Percentiles rank a stretch among this genome's conserved stretches.
These are phyloP conservation scores for Holotrichia oblita DNA, from an alignment of 1,140 invertebrate species.

Conservation along the genomic window DNA sequence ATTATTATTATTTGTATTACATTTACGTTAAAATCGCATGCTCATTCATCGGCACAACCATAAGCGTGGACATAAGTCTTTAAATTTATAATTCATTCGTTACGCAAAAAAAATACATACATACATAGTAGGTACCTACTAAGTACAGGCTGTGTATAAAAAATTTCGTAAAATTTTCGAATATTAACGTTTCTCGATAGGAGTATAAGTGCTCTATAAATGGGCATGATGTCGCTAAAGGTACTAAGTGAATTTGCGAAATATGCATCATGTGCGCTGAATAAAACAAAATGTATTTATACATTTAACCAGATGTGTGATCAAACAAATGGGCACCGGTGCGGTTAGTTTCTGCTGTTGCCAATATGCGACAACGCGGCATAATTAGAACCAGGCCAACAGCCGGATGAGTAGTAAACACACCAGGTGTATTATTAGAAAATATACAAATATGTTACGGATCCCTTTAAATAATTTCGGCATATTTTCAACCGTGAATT, in stretches of 20 bases:
- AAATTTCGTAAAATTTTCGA: too few relatives aligned
- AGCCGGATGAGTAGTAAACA: conserved; percentile 28
- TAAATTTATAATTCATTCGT: too few relatives aligned
- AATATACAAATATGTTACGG: conserved; percentile 24
- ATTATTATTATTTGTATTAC: too few relatives aligned
- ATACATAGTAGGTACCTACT: too few relatives aligned
- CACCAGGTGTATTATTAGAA: conserved; percentile 32
- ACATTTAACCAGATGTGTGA: conserved; percentile 24
- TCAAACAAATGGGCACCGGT: conserved; percentile 12
- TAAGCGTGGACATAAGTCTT: too few relatives aligned
- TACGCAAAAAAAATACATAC: too few relatives aligned
- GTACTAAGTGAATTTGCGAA: neutral
- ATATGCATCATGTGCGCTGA: neutral
- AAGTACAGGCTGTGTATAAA: too few relatives aligned
- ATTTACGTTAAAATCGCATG: too few relatives aligned
- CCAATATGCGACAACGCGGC: conserved; percentile 31
- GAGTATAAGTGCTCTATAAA: too few relatives aligned
- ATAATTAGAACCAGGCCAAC: conserved; percentile 34
- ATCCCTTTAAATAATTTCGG: neutral
- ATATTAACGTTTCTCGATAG: too few relatives aligned
- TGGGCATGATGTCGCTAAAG: neutral
- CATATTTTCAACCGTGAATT: neutral
- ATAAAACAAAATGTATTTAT: conserved; percentile 28
- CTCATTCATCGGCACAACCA: too few relatives aligned
- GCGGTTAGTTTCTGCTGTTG: conserved; percentile 15